phyloP scores from a whole-genome alignment of 2,888 invertebrate species.

The Temnothorax ravouxi region DNA sequence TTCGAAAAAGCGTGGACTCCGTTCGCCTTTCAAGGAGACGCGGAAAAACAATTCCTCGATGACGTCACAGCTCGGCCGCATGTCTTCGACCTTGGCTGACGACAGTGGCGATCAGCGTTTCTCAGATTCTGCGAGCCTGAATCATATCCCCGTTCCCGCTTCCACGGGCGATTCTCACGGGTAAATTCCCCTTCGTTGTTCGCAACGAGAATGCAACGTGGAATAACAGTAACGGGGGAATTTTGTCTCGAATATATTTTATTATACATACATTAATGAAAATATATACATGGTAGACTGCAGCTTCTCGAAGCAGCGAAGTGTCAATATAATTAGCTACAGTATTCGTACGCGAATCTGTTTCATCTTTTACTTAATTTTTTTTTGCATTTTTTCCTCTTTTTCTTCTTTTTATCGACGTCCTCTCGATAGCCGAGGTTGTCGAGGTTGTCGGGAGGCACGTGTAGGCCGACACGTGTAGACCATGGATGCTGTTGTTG shows the following conservation, averaged over 20 bases:
- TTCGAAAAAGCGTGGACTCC: neutral
- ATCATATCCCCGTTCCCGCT: too few species aligned
- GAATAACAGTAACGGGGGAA: slow-evolving; percentile 25
- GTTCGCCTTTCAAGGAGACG: slow-evolving; percentile 24
- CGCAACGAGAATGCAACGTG: neutral
- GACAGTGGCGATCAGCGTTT: slow-evolving; percentile 3
- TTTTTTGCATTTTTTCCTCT: neutral
- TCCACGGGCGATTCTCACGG: too few species aligned
- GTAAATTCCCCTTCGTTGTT: slow-evolving; percentile 7
- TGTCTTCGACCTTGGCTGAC: slow-evolving; percentile 12
- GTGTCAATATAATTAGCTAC: slow-evolving; percentile 80
- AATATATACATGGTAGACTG: slow-evolving; percentile 86
- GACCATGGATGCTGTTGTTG: slow-evolving; percentile 63
- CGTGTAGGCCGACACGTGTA: slow-evolving; percentile 75
- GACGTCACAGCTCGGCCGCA: slow-evolving; percentile 3
- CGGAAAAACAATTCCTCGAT: slow-evolving; percentile 40
- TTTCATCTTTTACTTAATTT: slow-evolving; percentile 27
- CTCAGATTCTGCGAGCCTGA: neutral
- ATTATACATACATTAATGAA: slow-evolving; percentile 86
- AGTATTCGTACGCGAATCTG: slow-evolving; percentile 71
- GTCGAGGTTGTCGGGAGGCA: slow-evolving; percentile 66
- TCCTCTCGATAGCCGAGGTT: slow-evolving; percentile 63
- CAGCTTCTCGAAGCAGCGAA: slow-evolving; percentile 85
- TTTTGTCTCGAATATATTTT: slow-evolving; percentile 80
- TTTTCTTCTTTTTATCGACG: slow-evolving; percentile 40